Evolutionary conservation across 2,888 invertebrate genomes (phyloP), one percentile per base, ranked within the genome.

Genomic region (Xylophagus ater): DNA sequence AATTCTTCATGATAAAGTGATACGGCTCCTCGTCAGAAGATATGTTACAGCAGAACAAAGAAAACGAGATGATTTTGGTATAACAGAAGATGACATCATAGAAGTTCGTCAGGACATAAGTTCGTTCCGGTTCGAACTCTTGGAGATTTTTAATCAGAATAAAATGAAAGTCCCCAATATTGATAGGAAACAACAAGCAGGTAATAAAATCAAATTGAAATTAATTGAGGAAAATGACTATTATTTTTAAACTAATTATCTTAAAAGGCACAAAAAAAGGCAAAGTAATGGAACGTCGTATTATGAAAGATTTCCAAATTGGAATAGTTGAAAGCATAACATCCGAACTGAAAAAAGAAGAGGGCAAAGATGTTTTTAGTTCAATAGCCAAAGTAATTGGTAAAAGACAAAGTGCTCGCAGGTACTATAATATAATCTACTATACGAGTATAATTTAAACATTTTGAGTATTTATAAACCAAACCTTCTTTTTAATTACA

Each of bases 51-150:
- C 84, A 0, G 88, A 88, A 59, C 89, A 89, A 60, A 68, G 84
- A 30, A 88, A 86, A 48, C 74, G 88, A 34, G 92, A 94, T 58
- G 88, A 90, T 38, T 85, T 81, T 44, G 88, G 89, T 7, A 86
- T 96, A 17, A 92, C 89, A 0, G 96, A 96, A 59, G 97, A 97
- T 64, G 96, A 97, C 62, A 87, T 97, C 47, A 93, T 93, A 76
- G 97, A 97, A 69, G 89, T 96, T 54, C 76, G 96, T 52, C 94
- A 96, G 57, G 96, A 96, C 59, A 92, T 96, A 46, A 92, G 90
- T n/a, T 84, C 90, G 4, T 73, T 96, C 48, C 73, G 92, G 46
- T 96, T 83, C 60, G 94, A 96, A 57, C 70, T 96, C 15, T 79
- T 96, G 38, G 92, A 93, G 54, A 92, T 96, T 53, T 74, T 96